A percentile compares a stretch with the other conserved stretches of the same genome.
phyloP scores from a whole-genome alignment of 2,888 invertebrate genomes.

The Chrysotoxum bicinctum region DNA sequence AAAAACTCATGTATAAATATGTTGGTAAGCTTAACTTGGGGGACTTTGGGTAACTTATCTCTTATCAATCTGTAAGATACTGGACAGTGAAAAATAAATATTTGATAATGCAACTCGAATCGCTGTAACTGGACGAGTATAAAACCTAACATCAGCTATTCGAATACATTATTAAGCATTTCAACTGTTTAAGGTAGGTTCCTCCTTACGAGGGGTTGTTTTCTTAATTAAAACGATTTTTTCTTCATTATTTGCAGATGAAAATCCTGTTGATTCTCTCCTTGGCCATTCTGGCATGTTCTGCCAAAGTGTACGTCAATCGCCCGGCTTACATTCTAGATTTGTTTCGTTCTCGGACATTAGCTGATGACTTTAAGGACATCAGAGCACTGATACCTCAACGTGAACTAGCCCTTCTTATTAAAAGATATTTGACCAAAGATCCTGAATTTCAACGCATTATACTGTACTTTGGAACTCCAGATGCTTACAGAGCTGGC shows the following conservation, averaged over 20 bases:
- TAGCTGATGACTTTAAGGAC: constrained; percentile 75
- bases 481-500: constrained; percentile 74
- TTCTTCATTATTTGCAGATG: constrained; percentile 38
- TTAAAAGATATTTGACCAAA: constrained; percentile 76
- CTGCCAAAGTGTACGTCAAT: constrained; percentile 30
- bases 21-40: background rate
- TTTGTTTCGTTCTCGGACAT: constrained; percentile 45
- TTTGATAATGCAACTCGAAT: constrained; percentile 8
- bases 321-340: constrained; percentile 32
- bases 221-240: background rate
- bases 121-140: constrained; percentile 29
- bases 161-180: constrained; percentile 16
- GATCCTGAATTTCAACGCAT: constrained; percentile 78
- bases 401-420: constrained; percentile 74
- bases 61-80: constrained; percentile 44
- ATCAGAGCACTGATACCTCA: constrained; percentile 74
- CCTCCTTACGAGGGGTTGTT: too few species aligned
- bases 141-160: constrained; percentile 19
- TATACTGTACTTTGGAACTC: constrained; percentile 77
- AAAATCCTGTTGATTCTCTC: constrained; percentile 54
- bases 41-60: constrained; percentile 23
- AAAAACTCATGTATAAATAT: background rate
- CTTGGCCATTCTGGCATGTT: constrained; percentile 46
- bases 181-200: constrained; percentile 27
- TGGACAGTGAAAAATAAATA: constrained; percentile 45